A percentile compares a stretch with the other conserved stretches of the same genome.
Conservation (phyloP, 2,797 vertebrate species). For the Sebastes umbrosus region DNA sequence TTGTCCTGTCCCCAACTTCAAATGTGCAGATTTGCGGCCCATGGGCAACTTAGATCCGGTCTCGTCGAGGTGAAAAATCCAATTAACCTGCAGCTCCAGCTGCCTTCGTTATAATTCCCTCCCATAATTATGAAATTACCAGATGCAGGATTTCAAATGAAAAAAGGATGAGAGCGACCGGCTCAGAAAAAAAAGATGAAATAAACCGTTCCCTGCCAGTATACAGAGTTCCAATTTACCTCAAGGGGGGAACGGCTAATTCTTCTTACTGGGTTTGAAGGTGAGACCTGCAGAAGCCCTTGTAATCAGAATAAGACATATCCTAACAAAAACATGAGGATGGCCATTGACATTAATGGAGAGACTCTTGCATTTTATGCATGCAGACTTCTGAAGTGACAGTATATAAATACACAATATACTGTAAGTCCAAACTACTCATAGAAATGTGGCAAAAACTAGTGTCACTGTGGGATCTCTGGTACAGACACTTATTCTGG, state of each 20-base stretch:
- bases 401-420: neutral
- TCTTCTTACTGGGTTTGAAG: slow-evolving; percentile 63
- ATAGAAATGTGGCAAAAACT: neutral
- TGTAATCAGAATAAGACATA: slow-evolving; percentile 60
- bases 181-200: slow-evolving; percentile 69
- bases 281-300: slow-evolving; percentile 58
- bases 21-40: slow-evolving; percentile 78
- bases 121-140: slow-evolving; percentile 85
- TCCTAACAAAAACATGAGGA: slow-evolving; percentile 21
- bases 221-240: slow-evolving; percentile 66
- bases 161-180: slow-evolving; percentile 75
- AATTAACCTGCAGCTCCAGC: slow-evolving; percentile 84
- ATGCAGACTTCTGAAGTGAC: neutral
- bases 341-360: slow-evolving; percentile 24
- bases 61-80: slow-evolving; percentile 83
- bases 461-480: neutral
- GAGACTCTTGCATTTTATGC: neutral
- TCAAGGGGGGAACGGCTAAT: slow-evolving; percentile 55
- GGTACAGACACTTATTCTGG: neutral
- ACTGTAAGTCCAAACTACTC: no score
- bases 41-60: slow-evolving; percentile 79
- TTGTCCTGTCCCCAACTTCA: slow-evolving; percentile 81
- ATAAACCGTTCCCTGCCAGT: slow-evolving; percentile 65
- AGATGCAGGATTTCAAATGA: slow-evolving; percentile 83
- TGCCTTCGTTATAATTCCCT: slow-evolving; percentile 82